A percentile compares a stretch with the other conserved stretches of the same genome.
Conservation (phyloP, 2,888 invertebrate species). For the Congeria kusceri region DNA sequence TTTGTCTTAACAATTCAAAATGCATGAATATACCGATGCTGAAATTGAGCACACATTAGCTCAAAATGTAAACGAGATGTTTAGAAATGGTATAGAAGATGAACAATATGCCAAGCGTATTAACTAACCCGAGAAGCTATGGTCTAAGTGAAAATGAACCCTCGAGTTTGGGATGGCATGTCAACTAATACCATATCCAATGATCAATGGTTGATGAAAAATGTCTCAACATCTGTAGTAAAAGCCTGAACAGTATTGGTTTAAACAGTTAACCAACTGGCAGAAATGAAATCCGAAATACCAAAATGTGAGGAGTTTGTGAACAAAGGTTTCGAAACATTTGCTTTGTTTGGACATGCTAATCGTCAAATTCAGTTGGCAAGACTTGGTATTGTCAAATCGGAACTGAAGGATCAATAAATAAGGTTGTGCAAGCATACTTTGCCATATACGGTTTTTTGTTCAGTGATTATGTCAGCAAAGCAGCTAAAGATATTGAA, state of each 20-base stretch:
- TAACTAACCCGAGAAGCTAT: slow-evolving; percentile 44
- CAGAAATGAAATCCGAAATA: neutral
- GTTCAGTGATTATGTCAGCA: too few relatives aligned
- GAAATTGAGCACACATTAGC: slow-evolving; percentile 5
- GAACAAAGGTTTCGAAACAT: slow-evolving; percentile 23
- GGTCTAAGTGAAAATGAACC: slow-evolving; percentile 31
- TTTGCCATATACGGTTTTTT: too few relatives aligned
- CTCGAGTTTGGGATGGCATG: slow-evolving; percentile 33
- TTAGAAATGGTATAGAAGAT: slow-evolving; percentile 44
- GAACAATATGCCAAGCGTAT: slow-evolving; percentile 23
- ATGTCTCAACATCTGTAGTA: slow-evolving; percentile 30
- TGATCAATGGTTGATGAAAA: slow-evolving; percentile 33
- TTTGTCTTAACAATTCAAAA: too few relatives aligned
- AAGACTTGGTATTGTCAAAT: too few relatives aligned
- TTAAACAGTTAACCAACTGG: slow-evolving; percentile 36
- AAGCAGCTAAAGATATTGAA: too few relatives aligned
- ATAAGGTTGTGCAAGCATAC: too few relatives aligned
- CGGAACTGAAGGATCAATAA: too few relatives aligned
- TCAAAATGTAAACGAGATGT: slow-evolving; percentile 33
- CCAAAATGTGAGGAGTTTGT: slow-evolving; percentile 10
- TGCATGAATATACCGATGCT: too few relatives aligned
- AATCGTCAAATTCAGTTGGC: slow-evolving; percentile 1
- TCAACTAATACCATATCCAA: slow-evolving; percentile 8
- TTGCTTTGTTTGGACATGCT: slow-evolving; percentile 45
- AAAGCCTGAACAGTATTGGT: slow-evolving; percentile 40